Conservation (phyloP, 2,797 vertebrate genomes). For the Scomberomorus guttatus region DNA sequence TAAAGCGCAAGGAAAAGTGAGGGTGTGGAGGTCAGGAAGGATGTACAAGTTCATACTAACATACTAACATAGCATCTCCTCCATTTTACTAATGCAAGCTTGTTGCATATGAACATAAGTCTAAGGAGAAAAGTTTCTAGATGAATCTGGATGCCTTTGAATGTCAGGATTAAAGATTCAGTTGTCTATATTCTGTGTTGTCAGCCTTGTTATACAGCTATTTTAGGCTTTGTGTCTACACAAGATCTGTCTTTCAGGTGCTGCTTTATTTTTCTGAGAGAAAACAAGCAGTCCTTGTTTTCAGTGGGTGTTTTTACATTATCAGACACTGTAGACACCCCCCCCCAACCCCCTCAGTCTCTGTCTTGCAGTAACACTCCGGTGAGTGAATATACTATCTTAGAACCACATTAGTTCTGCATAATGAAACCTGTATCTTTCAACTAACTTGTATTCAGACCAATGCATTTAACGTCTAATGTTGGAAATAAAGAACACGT, state of each 20-base stretch:
- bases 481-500: neutral
- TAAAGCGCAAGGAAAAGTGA: neutral
- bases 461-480: neutral
- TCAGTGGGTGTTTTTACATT: neutral
- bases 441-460: neutral
- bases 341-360: neutral
- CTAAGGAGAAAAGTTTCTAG: neutral
- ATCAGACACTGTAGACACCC: neutral
- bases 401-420: neutral
- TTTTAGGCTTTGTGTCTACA: slow-evolving; percentile 7
- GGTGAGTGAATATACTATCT: slow-evolving; percentile 12
- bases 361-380: neutral
- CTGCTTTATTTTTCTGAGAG: slow-evolving; percentile 12
- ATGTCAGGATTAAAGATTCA: neutral
- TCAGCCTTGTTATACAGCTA: neutral
- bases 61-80: neutral
- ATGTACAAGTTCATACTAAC: neutral
- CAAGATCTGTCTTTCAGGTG: neutral
- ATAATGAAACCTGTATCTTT: neutral
- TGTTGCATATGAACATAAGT: slow-evolving; percentile 19
- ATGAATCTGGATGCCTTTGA: slow-evolving; percentile 5
- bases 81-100: neutral
- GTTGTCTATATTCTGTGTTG: neutral
- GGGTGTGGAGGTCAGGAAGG: neutral
- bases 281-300: neutral